Evolutionary conservation across 2,113 vertebrate genomes (phyloP), one percentile per base, ranked within the genome.

Genomic region (Rousettus leschenaultii): DNA sequence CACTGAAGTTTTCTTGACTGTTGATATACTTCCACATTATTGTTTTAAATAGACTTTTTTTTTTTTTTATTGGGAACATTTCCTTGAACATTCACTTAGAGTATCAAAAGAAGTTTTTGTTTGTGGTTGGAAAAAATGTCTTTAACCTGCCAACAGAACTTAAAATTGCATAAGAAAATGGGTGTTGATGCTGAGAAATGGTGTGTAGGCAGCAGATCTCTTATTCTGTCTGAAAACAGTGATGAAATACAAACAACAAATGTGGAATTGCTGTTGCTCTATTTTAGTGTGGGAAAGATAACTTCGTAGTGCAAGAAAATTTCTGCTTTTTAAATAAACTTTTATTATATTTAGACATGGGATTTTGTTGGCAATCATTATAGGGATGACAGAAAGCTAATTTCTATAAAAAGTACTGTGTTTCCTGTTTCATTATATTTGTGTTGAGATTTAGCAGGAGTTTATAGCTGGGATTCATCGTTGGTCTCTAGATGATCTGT

Each of bases 41-140:
- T 97, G 86, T 96, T 97, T 93, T 89, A 94, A 96, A 89, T 95
- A 78, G 51, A 45, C 53, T 89, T 93, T 89, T 92, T 59, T 40
- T 61, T 63, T 35, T 66, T 93, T 86, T 70, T 9, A 88, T 92
- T 97, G 82, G 89, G 96, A 97, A 96, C 68, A 94, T 97, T 96
- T 97, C 88, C 97, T 98, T 98, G 95, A 98, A 96, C 75, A 79
- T 96, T 94, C 86, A 84, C 68, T 95, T 95, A 90, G 84, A 95
- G 85, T 96, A 96, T 97, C 95, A 87, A 87, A 95, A 98, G 97
- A 93, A 82, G 57, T 97, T 97, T 96, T 97, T 96, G 92, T 94
- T 88, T 98, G 96, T 97, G 95, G 95, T 97, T 97, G 94, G 95
- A 97, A 98, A 98, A 97, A 97, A 96, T 97, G 75, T 66, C 79